Percentiles rank a stretch among this genome's conserved stretches.
These are phyloP conservation scores for Piezodorus guildinii DNA, from an alignment of 1,140 invertebrate genomes.

Conservation along the genomic window DNA sequence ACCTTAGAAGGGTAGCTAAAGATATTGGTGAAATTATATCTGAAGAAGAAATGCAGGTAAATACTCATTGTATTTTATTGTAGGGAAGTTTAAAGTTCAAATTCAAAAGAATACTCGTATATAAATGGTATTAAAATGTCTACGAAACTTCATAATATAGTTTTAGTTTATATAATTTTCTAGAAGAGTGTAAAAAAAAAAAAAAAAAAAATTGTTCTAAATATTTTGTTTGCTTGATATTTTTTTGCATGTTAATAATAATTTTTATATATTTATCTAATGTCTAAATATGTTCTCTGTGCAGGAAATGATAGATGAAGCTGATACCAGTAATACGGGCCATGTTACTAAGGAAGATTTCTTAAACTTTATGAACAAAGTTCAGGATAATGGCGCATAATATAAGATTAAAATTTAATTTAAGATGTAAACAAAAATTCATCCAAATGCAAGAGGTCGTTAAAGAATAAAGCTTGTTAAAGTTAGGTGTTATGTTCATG, in stretches of 20 bases:
- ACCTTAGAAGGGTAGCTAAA: neutral
- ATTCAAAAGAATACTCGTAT: too few relatives aligned
- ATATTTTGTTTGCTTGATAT: too few relatives aligned
- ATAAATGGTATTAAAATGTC: too few relatives aligned
- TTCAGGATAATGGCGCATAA: neutral
- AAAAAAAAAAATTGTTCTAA: too few relatives aligned
- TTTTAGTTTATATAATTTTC: too few relatives aligned
- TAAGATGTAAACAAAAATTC: neutral
- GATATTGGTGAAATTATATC: neutral
- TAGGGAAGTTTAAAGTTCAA: too few relatives aligned
- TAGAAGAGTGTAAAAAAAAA: too few relatives aligned
- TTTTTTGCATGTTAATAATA: too few relatives aligned
- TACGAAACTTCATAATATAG: too few relatives aligned
- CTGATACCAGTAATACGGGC: neutral
- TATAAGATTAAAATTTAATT: neutral
- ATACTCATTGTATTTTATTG: too few relatives aligned
- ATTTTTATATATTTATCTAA: neutral
- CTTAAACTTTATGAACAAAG: constrained; percentile 4
- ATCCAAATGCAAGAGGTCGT: neutral
- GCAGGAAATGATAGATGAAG: constrained; percentile 4
- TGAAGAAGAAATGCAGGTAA: neutral
- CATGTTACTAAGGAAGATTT: neutral
- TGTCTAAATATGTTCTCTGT: neutral
- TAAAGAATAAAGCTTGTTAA: neutral
- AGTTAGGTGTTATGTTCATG: neutral